Evolutionary conservation across 2,113 vertebrate genomes (phyloP).

Genomic region (Syngnathoides biaculeatus): DNA sequence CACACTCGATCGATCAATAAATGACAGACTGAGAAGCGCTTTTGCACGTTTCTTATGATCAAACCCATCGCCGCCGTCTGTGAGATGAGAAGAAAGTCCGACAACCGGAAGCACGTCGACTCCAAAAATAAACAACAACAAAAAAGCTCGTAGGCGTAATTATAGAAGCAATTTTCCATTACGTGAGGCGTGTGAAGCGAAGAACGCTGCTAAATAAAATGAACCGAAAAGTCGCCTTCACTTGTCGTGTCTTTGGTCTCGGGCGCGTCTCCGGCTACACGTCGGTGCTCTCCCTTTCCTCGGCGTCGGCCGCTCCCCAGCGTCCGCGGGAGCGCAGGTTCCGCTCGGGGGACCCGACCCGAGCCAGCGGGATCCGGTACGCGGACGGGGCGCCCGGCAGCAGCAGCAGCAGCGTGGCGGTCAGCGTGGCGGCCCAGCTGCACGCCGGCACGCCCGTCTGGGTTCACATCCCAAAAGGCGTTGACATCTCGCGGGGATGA

Average conservation of each 20-base stretch:
- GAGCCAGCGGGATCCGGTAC: slow-evolving; percentile 58
- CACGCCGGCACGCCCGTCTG: slow-evolving; percentile 69
- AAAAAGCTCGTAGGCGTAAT: slow-evolving; percentile 38
- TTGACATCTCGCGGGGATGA: too few species aligned
- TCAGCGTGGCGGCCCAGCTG: slow-evolving; percentile 71
- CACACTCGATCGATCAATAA: slow-evolving; percentile 23
- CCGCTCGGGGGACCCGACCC: slow-evolving; percentile 59
- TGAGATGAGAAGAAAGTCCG: slow-evolving; percentile 6
- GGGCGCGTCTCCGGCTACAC: slow-evolving; percentile 31
- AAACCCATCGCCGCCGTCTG: slow-evolving; percentile 13
- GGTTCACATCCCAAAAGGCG: too few species aligned
- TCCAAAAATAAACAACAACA: slow-evolving; percentile 7
- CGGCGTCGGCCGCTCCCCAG: slow-evolving; percentile 43
- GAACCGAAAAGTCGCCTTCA: slow-evolving; percentile 40
- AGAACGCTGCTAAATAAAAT: neutral
- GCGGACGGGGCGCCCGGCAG: slow-evolving; percentile 44
- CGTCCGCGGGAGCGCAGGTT: slow-evolving; percentile 45
- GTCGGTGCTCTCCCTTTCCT: slow-evolving; percentile 44
- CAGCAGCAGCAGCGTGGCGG: slow-evolving; percentile 60
- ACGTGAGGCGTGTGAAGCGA: neutral
- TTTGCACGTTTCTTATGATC: slow-evolving; percentile 40
- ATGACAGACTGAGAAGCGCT: slow-evolving; percentile 44
- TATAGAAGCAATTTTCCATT: slow-evolving; percentile 12
- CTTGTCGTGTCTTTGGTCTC: slow-evolving; percentile 8
- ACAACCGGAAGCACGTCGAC: slow-evolving; percentile 3